Evolutionary conservation across 1,140 invertebrate genomes (phyloP).

Genomic region (Drosophila busckii): DNA sequence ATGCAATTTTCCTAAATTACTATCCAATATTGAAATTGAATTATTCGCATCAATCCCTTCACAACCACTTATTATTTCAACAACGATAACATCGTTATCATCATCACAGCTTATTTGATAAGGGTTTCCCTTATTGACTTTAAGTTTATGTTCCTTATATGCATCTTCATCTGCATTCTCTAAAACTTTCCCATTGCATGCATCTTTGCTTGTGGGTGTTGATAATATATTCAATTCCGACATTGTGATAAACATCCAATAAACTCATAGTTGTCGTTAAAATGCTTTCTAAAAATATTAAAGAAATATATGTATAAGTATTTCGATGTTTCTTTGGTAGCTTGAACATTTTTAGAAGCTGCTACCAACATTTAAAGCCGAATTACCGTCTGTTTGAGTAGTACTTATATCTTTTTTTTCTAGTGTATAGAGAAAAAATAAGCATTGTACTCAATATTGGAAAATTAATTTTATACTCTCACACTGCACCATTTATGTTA

Average conservation of each 20-base stretch:
- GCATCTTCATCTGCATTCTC: slow-evolving; percentile 6
- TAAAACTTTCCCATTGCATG: background rate
- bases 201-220: background rate
- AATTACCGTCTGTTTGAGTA: too few species aligned
- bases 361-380: too few species aligned
- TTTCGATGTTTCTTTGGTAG: background rate
- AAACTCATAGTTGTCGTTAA: background rate
- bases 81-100: slow-evolving; percentile 8
- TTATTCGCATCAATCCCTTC: slow-evolving; percentile 4
- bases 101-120: slow-evolving; percentile 12
- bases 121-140: slow-evolving; percentile 3
- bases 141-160: background rate
- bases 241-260: slow-evolving; percentile 9
- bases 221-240: slow-evolving; percentile 5
- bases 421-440: too few species aligned
- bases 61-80: slow-evolving; percentile 32
- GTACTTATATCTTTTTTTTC: too few species aligned
- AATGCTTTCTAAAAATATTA: background rate
- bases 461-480: too few species aligned
- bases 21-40: slow-evolving; percentile 12
- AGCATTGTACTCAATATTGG: too few species aligned
- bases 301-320: background rate
- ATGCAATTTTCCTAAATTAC: slow-evolving; percentile 23
- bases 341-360: too few species aligned
- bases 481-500: too few species aligned